phyloP scores from a whole-genome alignment of 2,797 vertebrate species.

The Epinephelus malabaricus region DNA sequence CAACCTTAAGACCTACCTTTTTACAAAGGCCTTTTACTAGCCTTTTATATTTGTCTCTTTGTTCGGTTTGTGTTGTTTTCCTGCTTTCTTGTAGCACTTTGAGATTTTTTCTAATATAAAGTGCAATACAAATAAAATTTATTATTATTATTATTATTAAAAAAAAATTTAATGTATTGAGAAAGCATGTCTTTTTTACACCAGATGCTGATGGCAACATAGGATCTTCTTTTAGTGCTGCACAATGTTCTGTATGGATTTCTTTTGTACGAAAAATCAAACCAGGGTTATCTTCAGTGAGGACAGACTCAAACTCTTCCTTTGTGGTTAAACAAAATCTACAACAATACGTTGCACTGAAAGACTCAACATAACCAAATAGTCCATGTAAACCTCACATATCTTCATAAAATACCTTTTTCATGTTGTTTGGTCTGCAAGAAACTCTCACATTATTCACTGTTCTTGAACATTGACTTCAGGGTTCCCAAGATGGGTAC shows the following conservation, averaged over 20 bases:
- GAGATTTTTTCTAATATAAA: no score
- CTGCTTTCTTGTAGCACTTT: no score
- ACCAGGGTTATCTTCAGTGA: slow-evolving; percentile 11
- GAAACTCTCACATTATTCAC: background rate
- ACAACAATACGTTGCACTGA: slow-evolving; percentile 17
- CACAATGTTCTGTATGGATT: slow-evolving; percentile 34
- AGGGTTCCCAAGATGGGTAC: no score
- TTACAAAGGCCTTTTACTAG: no score
- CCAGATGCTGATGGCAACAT: slow-evolving; percentile 9
- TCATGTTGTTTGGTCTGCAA: slow-evolving; percentile 14
- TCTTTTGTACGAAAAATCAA: slow-evolving; percentile 28
- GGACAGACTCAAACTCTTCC: background rate
- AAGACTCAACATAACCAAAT: slow-evolving; percentile 52
- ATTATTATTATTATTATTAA: no score
- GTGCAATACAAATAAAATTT: no score
- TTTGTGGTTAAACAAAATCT: slow-evolving; percentile 25
- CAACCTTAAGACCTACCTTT: no score
- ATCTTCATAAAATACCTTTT: slow-evolving; percentile 28
- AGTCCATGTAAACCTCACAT: slow-evolving; percentile 39
- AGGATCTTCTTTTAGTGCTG: slow-evolving; percentile 35
- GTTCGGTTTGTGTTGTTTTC: no score
- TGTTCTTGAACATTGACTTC: no score
- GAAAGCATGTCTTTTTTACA: slow-evolving; percentile 42
- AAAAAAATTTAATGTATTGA: slow-evolving; percentile 26
- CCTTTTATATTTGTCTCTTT: no score